phyloP scores from a whole-genome alignment of 2,797 vertebrate species.

The Dendrocincla tyrannina region DNA sequence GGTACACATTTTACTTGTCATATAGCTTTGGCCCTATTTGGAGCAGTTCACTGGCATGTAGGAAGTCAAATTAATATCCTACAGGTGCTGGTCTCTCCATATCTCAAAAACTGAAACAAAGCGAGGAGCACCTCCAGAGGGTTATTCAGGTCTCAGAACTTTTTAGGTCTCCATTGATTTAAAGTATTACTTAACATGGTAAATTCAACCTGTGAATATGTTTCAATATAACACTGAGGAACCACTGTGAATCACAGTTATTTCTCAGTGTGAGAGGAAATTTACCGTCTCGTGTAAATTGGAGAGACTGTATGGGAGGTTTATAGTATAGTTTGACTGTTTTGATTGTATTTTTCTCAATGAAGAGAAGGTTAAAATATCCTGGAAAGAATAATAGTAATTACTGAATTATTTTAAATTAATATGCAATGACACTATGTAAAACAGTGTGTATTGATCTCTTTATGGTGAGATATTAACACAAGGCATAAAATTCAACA shows the following conservation, averaged over 20 bases:
- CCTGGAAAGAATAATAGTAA: not conserved
- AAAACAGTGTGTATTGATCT: not conserved
- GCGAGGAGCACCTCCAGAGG: not conserved
- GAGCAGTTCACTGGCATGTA: not conserved
- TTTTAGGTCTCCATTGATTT: not conserved
- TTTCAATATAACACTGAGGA: not conserved
- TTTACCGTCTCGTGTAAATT: not conserved
- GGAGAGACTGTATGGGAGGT: not conserved
- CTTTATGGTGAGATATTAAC: not conserved
- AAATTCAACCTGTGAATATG: not conserved
- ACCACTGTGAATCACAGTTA: not conserved
- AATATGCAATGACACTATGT: not conserved
- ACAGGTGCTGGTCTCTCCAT: fast-evolving
- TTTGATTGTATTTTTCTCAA: not conserved
- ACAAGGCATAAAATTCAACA: not conserved
- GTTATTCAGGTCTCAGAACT: not conserved
- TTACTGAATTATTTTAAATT: not conserved
- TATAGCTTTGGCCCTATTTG: not conserved
- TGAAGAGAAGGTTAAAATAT: not conserved
- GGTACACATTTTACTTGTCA: not conserved
- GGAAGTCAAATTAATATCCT: not conserved
- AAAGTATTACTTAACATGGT: not conserved
- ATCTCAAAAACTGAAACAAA: not conserved
- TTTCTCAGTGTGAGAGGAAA: not conserved
- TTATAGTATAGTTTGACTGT: not conserved